Conservation (phyloP, 1,140 invertebrate species). For the Aphis gossypii region DNA sequence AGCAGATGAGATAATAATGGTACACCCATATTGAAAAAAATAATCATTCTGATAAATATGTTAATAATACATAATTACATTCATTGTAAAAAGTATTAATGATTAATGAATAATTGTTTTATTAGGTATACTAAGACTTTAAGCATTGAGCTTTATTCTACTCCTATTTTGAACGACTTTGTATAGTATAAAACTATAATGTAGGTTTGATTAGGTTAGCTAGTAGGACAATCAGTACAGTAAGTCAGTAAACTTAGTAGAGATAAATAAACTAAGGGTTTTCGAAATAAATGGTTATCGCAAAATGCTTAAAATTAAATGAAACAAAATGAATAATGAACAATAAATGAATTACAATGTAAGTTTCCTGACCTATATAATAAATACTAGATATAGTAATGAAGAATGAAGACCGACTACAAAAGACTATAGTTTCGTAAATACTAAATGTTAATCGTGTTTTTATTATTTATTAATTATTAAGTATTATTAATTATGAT, state of each 20-base stretch:
- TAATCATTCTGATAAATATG: neutral
- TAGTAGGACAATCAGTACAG: too few species aligned
- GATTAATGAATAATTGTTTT: neutral
- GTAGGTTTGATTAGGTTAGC: too few species aligned
- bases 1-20: neutral
- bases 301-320: too few species aligned
- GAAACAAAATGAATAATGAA: too few species aligned
- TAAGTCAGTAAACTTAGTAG: too few species aligned
- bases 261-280: too few species aligned
- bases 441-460: neutral
- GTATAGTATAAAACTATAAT: neutral
- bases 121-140: neutral
- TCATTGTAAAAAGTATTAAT: neutral
- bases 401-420: neutral
- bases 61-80: neutral
- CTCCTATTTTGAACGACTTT: neutral
- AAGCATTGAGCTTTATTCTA: neutral
- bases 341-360: neutral
- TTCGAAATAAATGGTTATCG: too few species aligned
- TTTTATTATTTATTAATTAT: constrained; percentile 1
- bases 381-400: neutral
- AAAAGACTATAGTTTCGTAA: neutral
- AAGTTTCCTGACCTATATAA: neutral
- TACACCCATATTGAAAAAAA: neutral
- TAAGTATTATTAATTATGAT: neutral